Percentiles rank a stretch among this genome's conserved stretches.
Evolutionary conservation across 2,797 vertebrate species (phyloP).

Genomic region (Meda fulgida): DNA sequence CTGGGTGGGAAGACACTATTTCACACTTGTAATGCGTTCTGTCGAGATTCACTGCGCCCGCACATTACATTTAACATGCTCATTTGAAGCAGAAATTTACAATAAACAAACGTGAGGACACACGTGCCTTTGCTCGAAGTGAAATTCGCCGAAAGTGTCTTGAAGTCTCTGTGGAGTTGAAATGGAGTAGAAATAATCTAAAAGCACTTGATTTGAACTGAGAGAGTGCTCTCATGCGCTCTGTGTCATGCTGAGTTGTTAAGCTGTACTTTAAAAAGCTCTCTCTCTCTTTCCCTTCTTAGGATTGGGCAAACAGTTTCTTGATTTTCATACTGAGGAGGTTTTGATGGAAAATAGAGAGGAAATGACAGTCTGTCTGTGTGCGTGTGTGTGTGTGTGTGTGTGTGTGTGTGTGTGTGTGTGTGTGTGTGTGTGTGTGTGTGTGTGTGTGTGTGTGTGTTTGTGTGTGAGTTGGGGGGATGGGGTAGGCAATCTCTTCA

Average conservation of each 20-base stretch:
- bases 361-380: conserved; percentile 54
- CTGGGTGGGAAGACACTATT: conserved; percentile 56
- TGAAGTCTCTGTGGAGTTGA: conserved; percentile 83
- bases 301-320: conserved; percentile 90
- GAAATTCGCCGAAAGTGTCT: conserved; percentile 75
- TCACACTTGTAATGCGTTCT: conserved; percentile 84
- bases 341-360: conserved; percentile 58
- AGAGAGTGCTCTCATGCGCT: conserved; percentile 85
- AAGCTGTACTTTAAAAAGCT: conserved; percentile 88
- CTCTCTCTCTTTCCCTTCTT: conserved; percentile 69
- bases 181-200: conserved; percentile 85
- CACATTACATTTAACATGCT: conserved; percentile 63
- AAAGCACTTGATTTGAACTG: conserved; percentile 89
- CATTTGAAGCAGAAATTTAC: conserved; percentile 66
- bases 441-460: conserved; percentile 10
- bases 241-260: conserved; percentile 89
- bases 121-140: conserved; percentile 80
- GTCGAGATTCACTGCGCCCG: conserved; percentile 83
- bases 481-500: conserved; percentile 83
- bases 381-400: conserved; percentile 15
- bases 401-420: conserved; percentile 4
- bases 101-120: conserved; percentile 71
- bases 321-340: conserved; percentile 63
- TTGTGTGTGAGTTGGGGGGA: conserved; percentile 49
- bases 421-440: conserved; percentile 23